A percentile compares a stretch with the other conserved stretches of the same genome.
Evolutionary conservation across 2,888 invertebrate species (phyloP).

Genomic region (Trachelus tabidus): DNA sequence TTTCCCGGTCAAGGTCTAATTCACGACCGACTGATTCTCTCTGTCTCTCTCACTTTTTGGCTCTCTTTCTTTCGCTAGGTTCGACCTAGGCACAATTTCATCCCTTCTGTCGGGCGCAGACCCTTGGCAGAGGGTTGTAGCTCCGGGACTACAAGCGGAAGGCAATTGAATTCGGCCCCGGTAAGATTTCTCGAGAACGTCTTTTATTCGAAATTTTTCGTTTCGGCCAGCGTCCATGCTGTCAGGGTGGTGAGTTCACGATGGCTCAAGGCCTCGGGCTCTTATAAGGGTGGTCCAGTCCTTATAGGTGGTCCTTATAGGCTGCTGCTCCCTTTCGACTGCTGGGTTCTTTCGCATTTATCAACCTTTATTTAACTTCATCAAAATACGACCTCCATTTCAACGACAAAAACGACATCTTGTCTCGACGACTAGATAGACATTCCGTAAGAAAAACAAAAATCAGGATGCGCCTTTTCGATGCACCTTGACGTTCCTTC

Average conservation of each 20-base stretch:
- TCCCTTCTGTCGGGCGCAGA: background rate
- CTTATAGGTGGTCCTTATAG: background rate
- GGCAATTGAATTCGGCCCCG: background rate
- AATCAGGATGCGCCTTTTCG: background rate
- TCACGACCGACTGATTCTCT: background rate
- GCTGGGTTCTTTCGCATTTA: conserved; percentile 13
- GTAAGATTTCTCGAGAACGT: background rate
- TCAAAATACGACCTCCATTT: conserved; percentile 22
- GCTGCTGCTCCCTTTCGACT: background rate
- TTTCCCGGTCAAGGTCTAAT: conserved; percentile 1
- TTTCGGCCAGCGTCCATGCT: background rate
- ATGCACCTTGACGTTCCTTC: background rate
- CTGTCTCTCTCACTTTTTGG: background rate
- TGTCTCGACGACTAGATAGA: background rate
- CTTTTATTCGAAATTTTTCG: background rate
- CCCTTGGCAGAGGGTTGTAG: background rate
- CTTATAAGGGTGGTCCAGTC: background rate
- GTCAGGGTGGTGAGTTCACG: background rate
- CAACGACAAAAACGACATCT: conserved; percentile 10
- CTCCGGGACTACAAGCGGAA: background rate
- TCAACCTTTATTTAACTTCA: conserved; percentile 23
- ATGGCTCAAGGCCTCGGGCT: background rate
- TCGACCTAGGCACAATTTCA: background rate
- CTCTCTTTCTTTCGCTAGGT: background rate
- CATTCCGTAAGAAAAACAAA: background rate